A percentile compares a stretch with the other conserved stretches of the same genome.
Conservation (phyloP, 92 coral and sea anemone genomes). For the Scolanthus callimorphus region DNA sequence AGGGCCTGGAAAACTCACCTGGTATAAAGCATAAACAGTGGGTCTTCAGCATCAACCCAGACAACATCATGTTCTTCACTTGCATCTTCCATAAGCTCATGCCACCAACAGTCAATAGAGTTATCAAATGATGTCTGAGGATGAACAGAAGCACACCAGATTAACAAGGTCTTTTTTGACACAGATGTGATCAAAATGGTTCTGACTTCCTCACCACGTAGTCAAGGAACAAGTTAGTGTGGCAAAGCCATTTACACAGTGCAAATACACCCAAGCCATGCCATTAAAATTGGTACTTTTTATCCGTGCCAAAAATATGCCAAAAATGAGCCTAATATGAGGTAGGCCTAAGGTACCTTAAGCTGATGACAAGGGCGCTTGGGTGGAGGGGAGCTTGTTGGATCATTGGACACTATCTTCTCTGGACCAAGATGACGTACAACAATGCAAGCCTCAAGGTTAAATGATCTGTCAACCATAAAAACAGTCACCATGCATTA, state of each 20-base stretch:
- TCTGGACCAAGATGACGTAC: constrained; percentile 70
- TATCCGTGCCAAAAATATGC: too few relatives aligned
- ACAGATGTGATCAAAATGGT: too few relatives aligned
- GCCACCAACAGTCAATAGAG: constrained; percentile 89
- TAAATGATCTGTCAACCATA: constrained; percentile 81
- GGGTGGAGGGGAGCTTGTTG: constrained; percentile 57
- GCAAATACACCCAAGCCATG: too few relatives aligned
- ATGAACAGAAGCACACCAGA: too few relatives aligned
- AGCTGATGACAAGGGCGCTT: constrained; percentile 65
- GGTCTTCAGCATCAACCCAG: constrained; percentile 97
- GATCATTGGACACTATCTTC: constrained; percentile 17
- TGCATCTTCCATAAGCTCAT: constrained; percentile 77
- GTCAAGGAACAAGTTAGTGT: too few relatives aligned
- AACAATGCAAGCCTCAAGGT: constrained; percentile 73
- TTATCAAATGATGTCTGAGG: constrained; percentile 54
- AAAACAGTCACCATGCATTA: too few relatives aligned
- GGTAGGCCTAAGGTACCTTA: constrained; percentile 1
- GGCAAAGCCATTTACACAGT: too few relatives aligned
- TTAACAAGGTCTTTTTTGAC: too few relatives aligned
- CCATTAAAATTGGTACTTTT: too few relatives aligned
- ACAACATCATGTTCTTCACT: constrained; percentile 78
- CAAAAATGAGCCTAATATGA: neutral
- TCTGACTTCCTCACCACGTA: too few relatives aligned
- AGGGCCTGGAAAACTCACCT: constrained; percentile 58
- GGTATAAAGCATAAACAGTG: constrained; percentile 94